phyloP scores from a whole-genome alignment of 1,140 invertebrate species.

The Psix sp. region DNA sequence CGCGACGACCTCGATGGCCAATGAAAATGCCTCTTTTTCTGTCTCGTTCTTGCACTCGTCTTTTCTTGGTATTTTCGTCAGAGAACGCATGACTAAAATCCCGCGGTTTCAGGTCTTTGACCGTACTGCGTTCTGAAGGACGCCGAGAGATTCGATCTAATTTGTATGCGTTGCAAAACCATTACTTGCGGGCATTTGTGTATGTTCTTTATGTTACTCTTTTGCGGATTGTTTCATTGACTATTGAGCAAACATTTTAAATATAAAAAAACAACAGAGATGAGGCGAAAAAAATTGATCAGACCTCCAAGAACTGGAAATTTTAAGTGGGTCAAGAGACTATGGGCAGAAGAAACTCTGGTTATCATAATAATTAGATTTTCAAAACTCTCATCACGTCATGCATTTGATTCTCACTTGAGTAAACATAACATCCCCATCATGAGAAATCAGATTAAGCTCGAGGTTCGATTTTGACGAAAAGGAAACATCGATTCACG shows the following conservation, averaged over 20 bases:
- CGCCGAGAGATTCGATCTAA: conserved; percentile 15
- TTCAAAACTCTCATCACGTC: no score
- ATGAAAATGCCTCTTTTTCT: conserved; percentile 46
- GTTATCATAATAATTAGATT: no score
- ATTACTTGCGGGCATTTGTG: conserved; percentile 6
- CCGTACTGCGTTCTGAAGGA: conserved; percentile 34
- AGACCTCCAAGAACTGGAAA: no score
- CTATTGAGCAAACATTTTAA: conserved; percentile 15
- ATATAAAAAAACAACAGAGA: conserved; percentile 1
- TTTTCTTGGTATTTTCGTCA: conserved; percentile 16
- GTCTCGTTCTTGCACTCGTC: conserved; percentile 1
- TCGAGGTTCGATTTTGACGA: no score
- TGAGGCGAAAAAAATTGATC: no score
- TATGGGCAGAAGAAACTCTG: no score
- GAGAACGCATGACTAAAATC: conserved; percentile 4
- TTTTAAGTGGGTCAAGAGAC: no score
- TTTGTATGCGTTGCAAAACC: conserved; percentile 23
- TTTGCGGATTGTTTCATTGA: neutral
- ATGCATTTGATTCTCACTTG: no score
- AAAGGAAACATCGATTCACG: no score
- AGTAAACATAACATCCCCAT: no score
- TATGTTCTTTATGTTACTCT: no score
- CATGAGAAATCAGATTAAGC: no score
- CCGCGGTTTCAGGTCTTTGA: conserved; percentile 40
- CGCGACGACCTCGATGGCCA: conserved; percentile 45